Evolutionary conservation across 2,113 vertebrate species (phyloP).

Genomic region (Microcebus lehilahytsara): DNA sequence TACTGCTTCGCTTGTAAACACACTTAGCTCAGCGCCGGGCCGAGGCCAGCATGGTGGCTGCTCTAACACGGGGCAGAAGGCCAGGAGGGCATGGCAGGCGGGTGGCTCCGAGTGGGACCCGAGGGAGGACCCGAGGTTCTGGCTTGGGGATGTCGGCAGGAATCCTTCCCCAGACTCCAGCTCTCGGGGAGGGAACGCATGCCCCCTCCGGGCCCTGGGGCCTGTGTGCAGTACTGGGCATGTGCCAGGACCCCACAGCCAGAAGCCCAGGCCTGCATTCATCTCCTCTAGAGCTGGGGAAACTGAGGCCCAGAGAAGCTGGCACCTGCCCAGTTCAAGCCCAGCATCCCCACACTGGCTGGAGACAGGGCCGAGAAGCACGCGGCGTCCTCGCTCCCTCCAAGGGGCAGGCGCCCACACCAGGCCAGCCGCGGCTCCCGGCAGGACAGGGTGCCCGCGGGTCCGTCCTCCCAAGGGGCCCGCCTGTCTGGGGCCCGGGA

Average conservation of each 20-base stretch:
- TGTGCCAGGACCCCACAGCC: background rate
- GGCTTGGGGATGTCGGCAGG: background rate
- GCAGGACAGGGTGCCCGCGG: background rate
- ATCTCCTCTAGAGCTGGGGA: background rate
- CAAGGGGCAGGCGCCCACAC: background rate
- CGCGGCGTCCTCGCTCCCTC: background rate
- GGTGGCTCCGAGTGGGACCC: background rate
- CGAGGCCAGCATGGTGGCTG: accelerated
- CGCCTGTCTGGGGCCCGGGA: background rate
- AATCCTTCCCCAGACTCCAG: too few relatives aligned
- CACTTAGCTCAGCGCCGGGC: accelerated
- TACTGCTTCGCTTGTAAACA: accelerated
- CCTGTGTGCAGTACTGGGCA: background rate
- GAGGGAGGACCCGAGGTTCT: background rate
- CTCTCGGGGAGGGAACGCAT: accelerated
- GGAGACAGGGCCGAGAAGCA: background rate
- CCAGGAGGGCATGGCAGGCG: background rate
- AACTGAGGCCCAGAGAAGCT: background rate
- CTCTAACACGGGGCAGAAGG: accelerated
- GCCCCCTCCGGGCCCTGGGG: background rate
- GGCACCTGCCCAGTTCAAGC: background rate
- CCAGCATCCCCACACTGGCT: accelerated
- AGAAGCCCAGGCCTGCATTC: background rate
- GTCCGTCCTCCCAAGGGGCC: accelerated
- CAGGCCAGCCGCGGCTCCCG: accelerated